phyloP scores from a whole-genome alignment of 2,888 invertebrate species.

The Portevinia maculata region DNA sequence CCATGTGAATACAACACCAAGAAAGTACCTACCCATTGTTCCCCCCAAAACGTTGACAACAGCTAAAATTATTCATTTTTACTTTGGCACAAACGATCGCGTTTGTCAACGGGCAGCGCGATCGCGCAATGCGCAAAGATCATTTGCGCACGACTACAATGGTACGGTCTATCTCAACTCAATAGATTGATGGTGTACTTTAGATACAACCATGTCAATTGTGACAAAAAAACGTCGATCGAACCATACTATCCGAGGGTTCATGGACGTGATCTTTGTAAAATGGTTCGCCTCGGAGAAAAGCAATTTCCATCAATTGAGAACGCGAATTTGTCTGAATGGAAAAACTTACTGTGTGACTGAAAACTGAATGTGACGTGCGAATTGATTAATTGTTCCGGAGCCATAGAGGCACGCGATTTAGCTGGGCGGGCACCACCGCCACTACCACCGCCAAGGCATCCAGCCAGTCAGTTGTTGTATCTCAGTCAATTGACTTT shows the following conservation, averaged over 20 bases:
- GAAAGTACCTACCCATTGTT: not conserved
- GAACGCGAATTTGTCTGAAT: slow-evolving; percentile 38
- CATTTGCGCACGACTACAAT: slow-evolving; percentile 17
- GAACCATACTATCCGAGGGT: slow-evolving; percentile 23
- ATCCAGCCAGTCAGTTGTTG: not conserved
- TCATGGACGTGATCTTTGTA: slow-evolving; percentile 68
- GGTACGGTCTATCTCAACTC: not conserved
- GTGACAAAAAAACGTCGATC: slow-evolving; percentile 16
- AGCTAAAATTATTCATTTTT: slow-evolving; percentile 37
- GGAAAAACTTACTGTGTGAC: slow-evolving; percentile 12
- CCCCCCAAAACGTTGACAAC: slow-evolving; percentile 5
- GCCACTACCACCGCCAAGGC: not conserved
- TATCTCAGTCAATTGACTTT: slow-evolving; percentile 67
- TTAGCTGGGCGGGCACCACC: slow-evolving; percentile 18
- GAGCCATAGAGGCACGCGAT: slow-evolving; percentile 54
- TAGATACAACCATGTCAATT: slow-evolving; percentile 55
- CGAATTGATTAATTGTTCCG: slow-evolving; percentile 67
- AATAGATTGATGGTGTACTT: slow-evolving; percentile 48
- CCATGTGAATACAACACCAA: slow-evolving; percentile 13
- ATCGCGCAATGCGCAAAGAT: slow-evolving; percentile 17
- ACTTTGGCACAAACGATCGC: slow-evolving; percentile 54
- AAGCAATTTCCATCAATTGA: slow-evolving; percentile 60
- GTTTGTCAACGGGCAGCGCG: slow-evolving; percentile 11
- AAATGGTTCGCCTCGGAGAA: slow-evolving; percentile 35
- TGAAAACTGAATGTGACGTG: slow-evolving; percentile 40